Evolutionary conservation across 2,113 vertebrate species (phyloP), one percentile per base, ranked within the genome.

Genomic region (Lepisosteus osseus): DNA sequence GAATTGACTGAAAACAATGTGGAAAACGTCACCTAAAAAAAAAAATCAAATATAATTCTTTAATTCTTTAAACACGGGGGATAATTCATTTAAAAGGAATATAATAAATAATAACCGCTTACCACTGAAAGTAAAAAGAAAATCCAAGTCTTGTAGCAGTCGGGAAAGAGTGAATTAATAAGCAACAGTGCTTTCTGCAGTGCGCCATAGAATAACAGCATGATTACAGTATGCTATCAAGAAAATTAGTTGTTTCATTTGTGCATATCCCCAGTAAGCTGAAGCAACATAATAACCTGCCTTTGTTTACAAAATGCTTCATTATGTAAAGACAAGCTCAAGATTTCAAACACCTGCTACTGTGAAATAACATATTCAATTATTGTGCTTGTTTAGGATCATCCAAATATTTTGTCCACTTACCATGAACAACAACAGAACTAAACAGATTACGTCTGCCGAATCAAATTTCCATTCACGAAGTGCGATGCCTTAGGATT

Each of bases 331-430:
- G 86, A 82, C 78, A 70, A 83, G 90, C 84, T 87, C 86, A 86
- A 89, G 85, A 89, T 93, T 87, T 89, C 71, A 86, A 93, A 91
- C 86, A 93, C 81, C 89, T 90, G 87, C 85, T 85, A 84, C 80
- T 84, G 78, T 82, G 78, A 88, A 88, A 85, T 84, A 78, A 83
- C 90, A 77, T 86, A 78, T 90, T 92, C 89, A 92, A 88, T 92
- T 92, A 91, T 90, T 90, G 83, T 92, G 88, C 88, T 90, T 92
- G 89, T 92, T 89, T 86, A 54, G 86, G 84, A 90, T 89, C 87
- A 92, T 92, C 89, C 90, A 94, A 96, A 93, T 95, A 92, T 94
- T 96, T 94, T 88, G 92, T 93, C 93, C 93, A 92, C 88, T 92
- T 91, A 93, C 85, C 86, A 89, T 74, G 88, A 91, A 91, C 83